phyloP scores from a whole-genome alignment of 2,888 invertebrate genomes.

The Arrhopalites spinosus region DNA sequence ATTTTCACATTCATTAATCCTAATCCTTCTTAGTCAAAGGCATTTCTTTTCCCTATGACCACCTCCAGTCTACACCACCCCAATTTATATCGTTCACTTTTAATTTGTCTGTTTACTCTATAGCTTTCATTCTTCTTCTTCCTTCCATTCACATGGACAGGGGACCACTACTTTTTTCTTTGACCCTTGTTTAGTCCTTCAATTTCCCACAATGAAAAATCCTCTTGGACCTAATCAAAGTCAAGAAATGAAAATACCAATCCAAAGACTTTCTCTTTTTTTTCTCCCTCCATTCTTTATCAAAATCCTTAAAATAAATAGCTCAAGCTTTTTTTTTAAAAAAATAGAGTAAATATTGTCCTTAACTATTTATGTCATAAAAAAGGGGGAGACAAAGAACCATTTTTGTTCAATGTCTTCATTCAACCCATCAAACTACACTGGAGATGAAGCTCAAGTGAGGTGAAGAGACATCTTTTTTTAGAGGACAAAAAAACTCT shows the following conservation, averaged over 20 bases:
- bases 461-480: background rate
- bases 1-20: background rate
- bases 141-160: background rate
- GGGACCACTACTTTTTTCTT: background rate
- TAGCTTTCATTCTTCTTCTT: background rate
- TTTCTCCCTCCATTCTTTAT: background rate
- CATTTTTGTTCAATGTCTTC: background rate
- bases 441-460: no score
- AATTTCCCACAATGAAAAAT: background rate
- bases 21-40: background rate
- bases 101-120: slow-evolving; percentile 10
- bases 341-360: no score
- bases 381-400: background rate
- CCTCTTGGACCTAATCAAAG: background rate
- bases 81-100: slow-evolving; percentile 30
- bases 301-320: no score
- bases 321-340: background rate
- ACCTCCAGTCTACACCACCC: background rate
- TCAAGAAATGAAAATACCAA: background rate
- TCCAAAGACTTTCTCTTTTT: background rate
- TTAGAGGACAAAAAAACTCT: background rate
- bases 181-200: background rate
- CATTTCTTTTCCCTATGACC: background rate
- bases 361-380: background rate
- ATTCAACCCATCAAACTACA: background rate